These are phyloP conservation scores for Capreolus pygargus DNA, from an alignment of 2,113 vertebrate genomes.

Conservation along the genomic window DNA sequence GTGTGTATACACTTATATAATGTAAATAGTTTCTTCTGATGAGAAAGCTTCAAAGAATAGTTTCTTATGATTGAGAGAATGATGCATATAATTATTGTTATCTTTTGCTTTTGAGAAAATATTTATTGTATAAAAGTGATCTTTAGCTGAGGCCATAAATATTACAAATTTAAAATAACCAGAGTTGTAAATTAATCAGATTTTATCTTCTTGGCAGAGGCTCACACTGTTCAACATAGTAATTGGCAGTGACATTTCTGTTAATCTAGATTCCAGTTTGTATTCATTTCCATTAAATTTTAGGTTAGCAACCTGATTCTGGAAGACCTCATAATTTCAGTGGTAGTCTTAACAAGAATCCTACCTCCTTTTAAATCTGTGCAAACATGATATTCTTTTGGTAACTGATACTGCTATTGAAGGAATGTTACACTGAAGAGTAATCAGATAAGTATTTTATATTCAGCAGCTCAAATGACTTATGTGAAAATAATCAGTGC, in stretches of 20 bases:
- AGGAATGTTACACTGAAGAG: background rate
- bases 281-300: slow-evolving; percentile 31
- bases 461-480: background rate
- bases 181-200: background rate
- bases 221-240: background rate
- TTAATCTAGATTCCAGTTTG: slow-evolving; percentile 22
- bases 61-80: background rate
- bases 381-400: background rate
- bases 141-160: background rate
- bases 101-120: background rate
- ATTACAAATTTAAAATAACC: slow-evolving; percentile 35
- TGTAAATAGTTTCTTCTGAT: slow-evolving; percentile 8
- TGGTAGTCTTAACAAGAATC: background rate
- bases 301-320: slow-evolving; percentile 1
- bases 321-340: background rate
- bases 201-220: slow-evolving; percentile 12
- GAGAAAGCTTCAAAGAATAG: background rate
- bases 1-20: background rate
- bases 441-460: slow-evolving; percentile 1
- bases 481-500: background rate
- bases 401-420: background rate
- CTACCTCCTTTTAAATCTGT: background rate
- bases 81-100: background rate
- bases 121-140: slow-evolving; percentile 1
- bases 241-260: background rate